A percentile compares a stretch with the other conserved stretches of the same genome.
phyloP scores from a whole-genome alignment of 2,888 invertebrate genomes.

The Catocala fraxini region DNA sequence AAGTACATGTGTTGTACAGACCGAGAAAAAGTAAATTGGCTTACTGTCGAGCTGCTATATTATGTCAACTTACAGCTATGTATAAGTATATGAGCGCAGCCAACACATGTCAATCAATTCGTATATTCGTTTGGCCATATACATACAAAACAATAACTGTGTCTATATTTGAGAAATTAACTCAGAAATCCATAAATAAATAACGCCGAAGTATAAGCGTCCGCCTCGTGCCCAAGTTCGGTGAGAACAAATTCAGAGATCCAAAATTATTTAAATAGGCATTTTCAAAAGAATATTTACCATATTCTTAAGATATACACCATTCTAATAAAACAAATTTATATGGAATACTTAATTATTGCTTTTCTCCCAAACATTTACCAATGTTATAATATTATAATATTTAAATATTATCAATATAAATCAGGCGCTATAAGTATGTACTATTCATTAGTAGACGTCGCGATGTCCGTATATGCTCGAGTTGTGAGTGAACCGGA shows the following conservation, averaged over 20 bases:
- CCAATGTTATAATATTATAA: slow-evolving; percentile 35
- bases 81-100: no score
- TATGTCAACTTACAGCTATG: no score
- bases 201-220: not conserved
- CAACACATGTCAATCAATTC: no score
- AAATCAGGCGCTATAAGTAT: slow-evolving; percentile 40
- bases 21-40: no score
- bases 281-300: slow-evolving; percentile 17
- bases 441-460: slow-evolving; percentile 33
- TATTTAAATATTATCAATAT: slow-evolving; percentile 42
- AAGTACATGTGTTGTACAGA: no score
- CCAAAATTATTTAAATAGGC: slow-evolving; percentile 21
- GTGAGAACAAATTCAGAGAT: slow-evolving; percentile 16
- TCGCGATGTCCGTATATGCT: slow-evolving; percentile 17
- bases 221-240: not conserved
- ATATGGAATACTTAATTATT: slow-evolving; percentile 39
- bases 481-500: slow-evolving; percentile 24
- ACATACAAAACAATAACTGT: not conserved
- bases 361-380: slow-evolving; percentile 26
- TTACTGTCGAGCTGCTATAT: no score
- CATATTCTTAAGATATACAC: slow-evolving; percentile 29
- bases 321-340: slow-evolving; percentile 35
- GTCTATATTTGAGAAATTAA: slow-evolving; percentile 7
- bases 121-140: no score
- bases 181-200: slow-evolving; percentile 10